These are phyloP conservation scores for Drosophila putrida DNA, from an alignment of 2,888 invertebrate genomes.

Conservation along the genomic window DNA sequence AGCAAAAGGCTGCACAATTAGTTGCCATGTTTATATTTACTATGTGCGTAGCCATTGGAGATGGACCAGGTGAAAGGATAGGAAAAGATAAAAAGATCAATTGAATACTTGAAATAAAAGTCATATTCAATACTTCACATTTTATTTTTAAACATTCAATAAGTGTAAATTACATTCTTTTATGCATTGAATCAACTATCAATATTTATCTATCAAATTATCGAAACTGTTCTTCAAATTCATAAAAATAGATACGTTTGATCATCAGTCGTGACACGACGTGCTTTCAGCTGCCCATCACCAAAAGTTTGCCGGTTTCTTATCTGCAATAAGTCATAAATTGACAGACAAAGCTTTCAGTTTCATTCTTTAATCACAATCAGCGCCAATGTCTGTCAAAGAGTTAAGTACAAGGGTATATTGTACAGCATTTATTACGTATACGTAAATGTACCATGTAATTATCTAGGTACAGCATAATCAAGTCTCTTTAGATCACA, in stretches of 20 bases:
- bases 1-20: conserved; percentile 51
- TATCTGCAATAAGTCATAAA: conserved; percentile 45
- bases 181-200: not conserved
- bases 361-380: conserved; percentile 49
- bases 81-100: not conserved
- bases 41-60: conserved; percentile 7
- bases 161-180: not conserved
- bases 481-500: not conserved
- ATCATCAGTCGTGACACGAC: conserved; percentile 8
- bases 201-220: not conserved
- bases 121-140: not conserved
- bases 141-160: not conserved
- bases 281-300: conserved; percentile 3
- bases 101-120: not conserved
- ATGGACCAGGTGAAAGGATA: conserved; percentile 10
- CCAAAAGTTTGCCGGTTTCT: conserved; percentile 14
- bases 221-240: not conserved
- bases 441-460: not conserved
- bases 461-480: not conserved
- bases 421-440: not conserved
- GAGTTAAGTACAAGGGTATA: conserved; percentile 9
- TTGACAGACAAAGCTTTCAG: conserved; percentile 36
- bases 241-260: not conserved
- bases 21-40: conserved; percentile 54
- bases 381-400: conserved; percentile 18